Evolutionary conservation across 2,113 vertebrate species (phyloP).

Genomic region (Megaleporinus macrocephalus): DNA sequence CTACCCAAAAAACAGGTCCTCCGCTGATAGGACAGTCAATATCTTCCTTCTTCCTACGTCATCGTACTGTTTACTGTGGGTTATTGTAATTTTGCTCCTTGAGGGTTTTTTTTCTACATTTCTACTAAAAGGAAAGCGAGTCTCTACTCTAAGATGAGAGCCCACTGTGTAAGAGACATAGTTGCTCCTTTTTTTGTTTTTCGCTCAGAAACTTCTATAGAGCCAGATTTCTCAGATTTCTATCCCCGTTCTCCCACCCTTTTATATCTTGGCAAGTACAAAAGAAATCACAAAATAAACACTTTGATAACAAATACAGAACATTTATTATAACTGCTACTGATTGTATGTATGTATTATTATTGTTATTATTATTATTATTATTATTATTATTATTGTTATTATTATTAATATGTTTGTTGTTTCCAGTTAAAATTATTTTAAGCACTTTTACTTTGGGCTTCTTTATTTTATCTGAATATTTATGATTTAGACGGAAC

Average conservation of each 20-base stretch:
- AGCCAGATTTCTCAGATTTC: constrained; percentile 42
- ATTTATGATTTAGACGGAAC: constrained; percentile 93
- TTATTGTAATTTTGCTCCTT: constrained; percentile 19
- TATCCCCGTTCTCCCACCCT: constrained; percentile 15
- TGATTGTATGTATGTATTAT: constrained; percentile 86
- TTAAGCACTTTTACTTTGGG: constrained; percentile 91
- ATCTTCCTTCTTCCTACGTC: background rate
- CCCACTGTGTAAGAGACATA: constrained; percentile 36
- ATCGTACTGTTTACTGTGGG: constrained; percentile 16
- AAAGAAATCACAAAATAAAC: constrained; percentile 80
- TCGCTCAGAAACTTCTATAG: constrained; percentile 15
- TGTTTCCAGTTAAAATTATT: constrained; percentile 83
- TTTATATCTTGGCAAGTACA: constrained; percentile 53
- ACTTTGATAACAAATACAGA: constrained; percentile 84
- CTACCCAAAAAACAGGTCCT: background rate
- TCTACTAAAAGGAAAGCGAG: background rate
- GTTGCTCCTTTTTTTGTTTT: constrained; percentile 11
- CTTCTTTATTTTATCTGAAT: constrained; percentile 89
- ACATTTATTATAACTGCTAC: constrained; percentile 84
- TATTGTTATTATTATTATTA: constrained; percentile 45
- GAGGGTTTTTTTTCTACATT: background rate
- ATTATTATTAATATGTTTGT: constrained; percentile 58
- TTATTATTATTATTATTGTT: background rate
- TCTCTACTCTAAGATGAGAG: background rate
- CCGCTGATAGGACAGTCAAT: constrained; percentile 12